Base-by-base conservation (phyloP, 2,113 vertebrate species). In the Columba livia region DNA sequence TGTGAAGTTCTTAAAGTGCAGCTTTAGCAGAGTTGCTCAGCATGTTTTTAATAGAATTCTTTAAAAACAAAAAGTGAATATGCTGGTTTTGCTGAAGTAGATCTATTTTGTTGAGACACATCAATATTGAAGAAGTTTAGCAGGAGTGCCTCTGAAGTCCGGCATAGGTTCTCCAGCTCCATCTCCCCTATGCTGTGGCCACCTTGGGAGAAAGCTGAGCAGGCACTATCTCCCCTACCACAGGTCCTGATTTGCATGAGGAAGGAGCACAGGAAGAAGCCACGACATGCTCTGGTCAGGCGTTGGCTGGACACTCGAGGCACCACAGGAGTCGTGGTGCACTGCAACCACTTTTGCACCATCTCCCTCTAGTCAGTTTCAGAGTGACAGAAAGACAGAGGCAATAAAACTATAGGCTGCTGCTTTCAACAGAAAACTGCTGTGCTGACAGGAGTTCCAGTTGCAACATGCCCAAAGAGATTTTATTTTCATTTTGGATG, bases 261-360 rank as follows among this genome's bases (percentile, higher is more conserved):
- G 62, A 82, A 67, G n/a, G 15, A 71, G 18, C 58, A 64, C 31
- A 42, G 38, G 32, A 72, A 72, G 9, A 77, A 73, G 34, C 28
- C 29, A 51, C 14, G 75, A 3, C 3, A 5, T 5, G 3, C 20
- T 42, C 85, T 78, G 54, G 34, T 58, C 38, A 73, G 32, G 29
- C 23, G 29, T 48, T 73, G 50, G 24, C 62, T 64, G 38, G 50
- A 50, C 16, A 36, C 38, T 57, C 3, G 2, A 6, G 14, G 9
- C 36, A 72, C 10, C 28, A 38, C 12, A 26, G 19, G 24, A n/a
- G 6, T 16, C 8, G 2, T 0, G 0, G 17, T 23, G 47, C 47
- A 25, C 26, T 38, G 47, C 51, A 57, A 36, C 36, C 24, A 7
- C 26, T 70, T 81, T 26, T 85, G 34, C 40, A 48, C 12, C 25